Percentiles rank a stretch among this genome's conserved stretches.
phyloP scores from a whole-genome alignment of 2,113 vertebrate species.

The Xiphorhynchus elegans region DNA sequence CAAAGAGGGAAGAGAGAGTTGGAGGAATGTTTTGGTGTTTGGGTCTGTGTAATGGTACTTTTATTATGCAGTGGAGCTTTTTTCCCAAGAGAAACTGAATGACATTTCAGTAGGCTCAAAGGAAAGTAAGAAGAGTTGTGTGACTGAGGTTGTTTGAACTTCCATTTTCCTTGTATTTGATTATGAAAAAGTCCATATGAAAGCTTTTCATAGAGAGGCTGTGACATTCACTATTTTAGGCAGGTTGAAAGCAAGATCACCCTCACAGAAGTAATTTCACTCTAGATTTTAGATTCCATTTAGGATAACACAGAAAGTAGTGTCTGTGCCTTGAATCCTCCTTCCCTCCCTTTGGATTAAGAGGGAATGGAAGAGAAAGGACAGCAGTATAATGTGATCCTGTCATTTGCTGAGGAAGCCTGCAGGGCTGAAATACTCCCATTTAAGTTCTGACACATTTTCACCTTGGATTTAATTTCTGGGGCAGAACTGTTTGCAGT shows the following conservation, averaged over 20 bases:
- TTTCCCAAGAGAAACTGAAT: not conserved
- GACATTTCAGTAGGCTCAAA: not conserved
- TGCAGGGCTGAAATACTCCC: not conserved
- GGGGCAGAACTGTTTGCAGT: not conserved
- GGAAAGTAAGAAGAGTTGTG: not conserved
- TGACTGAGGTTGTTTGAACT: not conserved
- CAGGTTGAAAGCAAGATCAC: not conserved
- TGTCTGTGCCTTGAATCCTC: not conserved
- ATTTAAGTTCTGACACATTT: not conserved
- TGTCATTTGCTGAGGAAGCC: not conserved
- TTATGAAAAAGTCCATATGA: not conserved
- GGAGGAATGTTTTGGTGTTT: not conserved
- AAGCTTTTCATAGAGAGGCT: not conserved
- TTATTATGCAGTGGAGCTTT: not conserved
- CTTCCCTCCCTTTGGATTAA: not conserved
- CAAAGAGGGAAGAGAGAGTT: not conserved
- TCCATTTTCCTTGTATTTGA: not conserved
- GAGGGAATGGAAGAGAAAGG: not conserved
- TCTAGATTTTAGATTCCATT: not conserved
- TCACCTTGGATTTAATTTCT: not conserved
- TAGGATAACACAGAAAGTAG: not conserved
- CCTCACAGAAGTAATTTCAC: not conserved
- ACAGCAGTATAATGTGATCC: not conserved
- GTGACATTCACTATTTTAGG: not conserved
- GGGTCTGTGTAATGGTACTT: not conserved